Evolutionary conservation across 2,797 vertebrate genomes (phyloP).

Genomic region (Aulostomus chinensis): DNA sequence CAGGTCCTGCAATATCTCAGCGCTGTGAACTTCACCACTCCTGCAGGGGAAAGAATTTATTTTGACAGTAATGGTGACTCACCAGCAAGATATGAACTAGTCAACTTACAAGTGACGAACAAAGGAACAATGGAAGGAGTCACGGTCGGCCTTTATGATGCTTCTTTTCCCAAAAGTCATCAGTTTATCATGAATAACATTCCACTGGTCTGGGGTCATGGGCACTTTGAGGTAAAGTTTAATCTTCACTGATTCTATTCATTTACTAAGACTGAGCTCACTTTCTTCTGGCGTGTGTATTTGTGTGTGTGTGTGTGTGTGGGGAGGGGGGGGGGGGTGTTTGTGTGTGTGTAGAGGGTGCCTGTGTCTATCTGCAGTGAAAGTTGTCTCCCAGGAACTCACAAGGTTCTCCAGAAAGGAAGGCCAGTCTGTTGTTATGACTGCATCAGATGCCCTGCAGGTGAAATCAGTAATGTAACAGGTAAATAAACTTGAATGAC

Average conservation of each 20-base stretch:
- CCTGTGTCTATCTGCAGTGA: slow-evolving; percentile 76
- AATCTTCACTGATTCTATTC: too few species aligned
- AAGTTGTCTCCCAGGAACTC: slow-evolving; percentile 72
- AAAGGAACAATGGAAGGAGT: slow-evolving; percentile 62
- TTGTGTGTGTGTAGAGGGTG: slow-evolving; percentile 37
- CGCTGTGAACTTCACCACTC: slow-evolving; percentile 76
- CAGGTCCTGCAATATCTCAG: slow-evolving; percentile 77
- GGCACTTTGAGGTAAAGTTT: slow-evolving; percentile 51
- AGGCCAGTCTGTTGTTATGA: slow-evolving; percentile 75
- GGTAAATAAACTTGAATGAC: slow-evolving; percentile 49
- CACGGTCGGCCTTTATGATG: slow-evolving; percentile 79
- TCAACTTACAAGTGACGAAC: slow-evolving; percentile 76
- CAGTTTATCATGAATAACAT: slow-evolving; percentile 73
- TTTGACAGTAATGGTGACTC: slow-evolving; percentile 82
- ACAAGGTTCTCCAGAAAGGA: slow-evolving; percentile 72
- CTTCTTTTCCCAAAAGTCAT: slow-evolving; percentile 63
- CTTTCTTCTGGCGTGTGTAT: too few species aligned
- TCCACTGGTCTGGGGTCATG: slow-evolving; percentile 68
- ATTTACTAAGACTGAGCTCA: too few species aligned
- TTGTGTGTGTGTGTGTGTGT: not conserved
- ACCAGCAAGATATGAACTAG: slow-evolving; percentile 82
- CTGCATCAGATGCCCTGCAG: slow-evolving; percentile 73
- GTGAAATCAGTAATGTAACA: slow-evolving; percentile 75
- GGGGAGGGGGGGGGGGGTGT: too few species aligned
- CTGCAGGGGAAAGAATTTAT: slow-evolving; percentile 71